Conservation (phyloP, 2,888 invertebrate species). For the Fissipunctia ypsillon region DNA sequence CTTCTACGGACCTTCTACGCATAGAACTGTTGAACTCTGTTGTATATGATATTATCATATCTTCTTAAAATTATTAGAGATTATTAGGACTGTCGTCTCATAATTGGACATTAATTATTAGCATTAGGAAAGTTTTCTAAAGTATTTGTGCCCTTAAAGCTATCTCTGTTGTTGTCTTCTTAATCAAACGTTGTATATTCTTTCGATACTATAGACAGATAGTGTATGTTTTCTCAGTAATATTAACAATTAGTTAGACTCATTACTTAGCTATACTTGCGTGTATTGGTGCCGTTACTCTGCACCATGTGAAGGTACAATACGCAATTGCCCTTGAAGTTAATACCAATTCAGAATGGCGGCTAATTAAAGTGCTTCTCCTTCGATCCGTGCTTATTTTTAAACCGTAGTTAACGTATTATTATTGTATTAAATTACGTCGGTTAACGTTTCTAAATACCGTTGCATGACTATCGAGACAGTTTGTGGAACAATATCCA, state of each 20-base stretch:
- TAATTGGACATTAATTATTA: background rate
- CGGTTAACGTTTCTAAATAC: constrained; percentile 21
- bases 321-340: constrained; percentile 70
- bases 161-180: background rate
- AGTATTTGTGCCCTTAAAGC: background rate
- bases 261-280: constrained; percentile 27
- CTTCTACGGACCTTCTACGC: constrained; percentile 1
- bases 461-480: constrained; percentile 32
- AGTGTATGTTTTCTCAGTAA: background rate
- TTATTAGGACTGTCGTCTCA: background rate
- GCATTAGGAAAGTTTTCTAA: background rate
- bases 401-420: constrained; percentile 23
- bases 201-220: background rate
- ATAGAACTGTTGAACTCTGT: background rate
- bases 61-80: background rate
- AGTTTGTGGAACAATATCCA: constrained; percentile 41
- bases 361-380: constrained; percentile 66
- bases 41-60: too few species aligned
- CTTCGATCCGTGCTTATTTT: constrained; percentile 63
- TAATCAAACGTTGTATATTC: background rate
- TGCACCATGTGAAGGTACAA: constrained; percentile 58
- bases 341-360: constrained; percentile 65
- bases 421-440: constrained; percentile 26
- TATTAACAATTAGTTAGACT: constrained; percentile 14
- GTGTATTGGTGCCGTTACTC: constrained; percentile 54